Conservation (phyloP, 2,113 vertebrate species). For the Tragelaphus imberbis region DNA sequence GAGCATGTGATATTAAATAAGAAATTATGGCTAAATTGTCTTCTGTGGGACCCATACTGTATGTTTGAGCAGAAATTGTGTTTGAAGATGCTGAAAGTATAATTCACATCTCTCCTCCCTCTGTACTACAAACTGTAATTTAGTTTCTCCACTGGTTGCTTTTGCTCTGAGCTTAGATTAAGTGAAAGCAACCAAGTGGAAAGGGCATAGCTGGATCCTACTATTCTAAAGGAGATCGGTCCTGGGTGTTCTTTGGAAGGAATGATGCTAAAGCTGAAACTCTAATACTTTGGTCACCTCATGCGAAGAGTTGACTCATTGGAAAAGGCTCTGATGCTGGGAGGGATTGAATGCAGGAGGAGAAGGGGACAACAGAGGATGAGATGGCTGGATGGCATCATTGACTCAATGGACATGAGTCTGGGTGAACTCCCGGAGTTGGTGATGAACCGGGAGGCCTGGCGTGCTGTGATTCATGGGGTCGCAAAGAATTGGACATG, state of each 20-base stretch:
- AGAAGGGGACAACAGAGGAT: too few relatives aligned
- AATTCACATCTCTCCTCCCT: not conserved
- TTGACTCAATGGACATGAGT: too few relatives aligned
- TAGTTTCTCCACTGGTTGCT: not conserved
- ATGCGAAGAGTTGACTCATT: too few relatives aligned
- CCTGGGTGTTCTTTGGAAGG: too few relatives aligned
- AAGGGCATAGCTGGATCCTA: not conserved
- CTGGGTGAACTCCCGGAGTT: too few relatives aligned
- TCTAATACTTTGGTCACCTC: too few relatives aligned
- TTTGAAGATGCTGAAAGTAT: not conserved
- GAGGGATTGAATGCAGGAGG: too few relatives aligned
- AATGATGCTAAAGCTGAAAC: too few relatives aligned
- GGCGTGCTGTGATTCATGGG: rapidly evolving
- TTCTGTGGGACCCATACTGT: not conserved
- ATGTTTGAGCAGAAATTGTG: not conserved
- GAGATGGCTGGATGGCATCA: too few relatives aligned
- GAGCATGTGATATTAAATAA: not conserved
- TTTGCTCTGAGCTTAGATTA: not conserved
- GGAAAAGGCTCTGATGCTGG: too few relatives aligned
- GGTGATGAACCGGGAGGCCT: too few relatives aligned
- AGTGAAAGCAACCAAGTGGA: not conserved
- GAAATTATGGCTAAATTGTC: not conserved
- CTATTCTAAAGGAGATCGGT: too few relatives aligned
- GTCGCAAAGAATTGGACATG: rapidly evolving
- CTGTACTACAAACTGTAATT: not conserved